A percentile compares a stretch with the other conserved stretches of the same genome.
Conservation (phyloP, 2,888 invertebrate species). For the Cheilosia scutellata region DNA sequence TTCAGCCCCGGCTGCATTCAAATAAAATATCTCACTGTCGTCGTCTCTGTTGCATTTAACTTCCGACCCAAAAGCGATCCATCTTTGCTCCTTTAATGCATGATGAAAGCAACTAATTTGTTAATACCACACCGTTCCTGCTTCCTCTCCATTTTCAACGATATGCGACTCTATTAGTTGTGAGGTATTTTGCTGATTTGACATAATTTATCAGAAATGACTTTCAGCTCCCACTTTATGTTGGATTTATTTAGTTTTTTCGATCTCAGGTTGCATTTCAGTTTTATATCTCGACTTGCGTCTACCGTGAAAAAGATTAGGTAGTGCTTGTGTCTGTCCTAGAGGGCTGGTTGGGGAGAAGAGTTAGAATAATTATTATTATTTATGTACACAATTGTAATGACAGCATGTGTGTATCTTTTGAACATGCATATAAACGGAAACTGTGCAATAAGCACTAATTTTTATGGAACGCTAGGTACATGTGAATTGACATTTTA, state of each 20-base stretch:
- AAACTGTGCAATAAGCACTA: slow-evolving; percentile 39
- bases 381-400: neutral
- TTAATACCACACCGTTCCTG: neutral
- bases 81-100: slow-evolving; percentile 3
- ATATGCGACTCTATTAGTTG: slow-evolving; percentile 1
- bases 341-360: neutral
- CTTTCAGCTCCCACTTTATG: slow-evolving; percentile 9
- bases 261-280: slow-evolving; percentile 18
- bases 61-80: slow-evolving; percentile 23
- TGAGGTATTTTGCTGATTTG: slow-evolving; percentile 37
- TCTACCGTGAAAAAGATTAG: neutral
- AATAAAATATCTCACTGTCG: slow-evolving; percentile 21
- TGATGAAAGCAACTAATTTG: slow-evolving; percentile 6
- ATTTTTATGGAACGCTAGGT: slow-evolving; percentile 18
- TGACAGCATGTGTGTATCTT: neutral
- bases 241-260: slow-evolving; percentile 10
- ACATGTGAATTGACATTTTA: neutral
- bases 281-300: slow-evolving; percentile 16
- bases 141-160: neutral
- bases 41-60: slow-evolving; percentile 5
- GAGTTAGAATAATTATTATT: slow-evolving; percentile 1
- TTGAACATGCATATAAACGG: slow-evolving; percentile 2
- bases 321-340: neutral
- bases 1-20: slow-evolving; percentile 8
- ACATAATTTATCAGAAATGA: slow-evolving; percentile 24